Evolutionary conservation across 2,888 invertebrate species (phyloP), one percentile per base, ranked within the genome.

Genomic region (Ferrisia virgata): DNA sequence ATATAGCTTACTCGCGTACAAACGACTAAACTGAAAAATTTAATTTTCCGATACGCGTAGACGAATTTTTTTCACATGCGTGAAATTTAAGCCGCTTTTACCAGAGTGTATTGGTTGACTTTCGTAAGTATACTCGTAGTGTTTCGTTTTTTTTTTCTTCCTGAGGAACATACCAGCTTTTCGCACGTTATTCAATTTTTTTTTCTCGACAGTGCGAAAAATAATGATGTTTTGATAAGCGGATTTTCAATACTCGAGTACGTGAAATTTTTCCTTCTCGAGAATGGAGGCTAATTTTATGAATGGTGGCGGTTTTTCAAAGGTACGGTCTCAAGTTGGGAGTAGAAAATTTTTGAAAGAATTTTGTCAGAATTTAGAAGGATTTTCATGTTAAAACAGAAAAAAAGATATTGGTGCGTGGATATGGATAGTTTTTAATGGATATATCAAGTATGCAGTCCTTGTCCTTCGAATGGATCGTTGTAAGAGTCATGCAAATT

Each of bases 11-110:
- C n/a, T n/a, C 47, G n/a, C 31, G 39, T 80, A 31, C 80, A 31
- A 31, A 80, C 47, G 47, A 53, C 80, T 28, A 80, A 80, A 80
- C 31, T 33, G 80, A 80, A 80, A 80, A 80, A 31, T 47, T 76
- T 76, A 76, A 76, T 76, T 76, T 76, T 76, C 72, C 33, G 72
- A 33, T 76, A 36, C n/a, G 22, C 36, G 72, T 76, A 36, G 33
- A 33, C n/a, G 31, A 36, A 18, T 76, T 76, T 76, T 76, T 76
- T 64, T 25, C 69, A 8, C 15, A 76, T 36, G 31, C 72, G 72
- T 76, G 72, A 76, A 64, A 64, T 64, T 64, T 64, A 64, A 64
- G 64, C 28, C 28, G 64, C 64, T 64, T 64, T 64, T 64, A 64
- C 64, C 64, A 64, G 64, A 28, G 64, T 64, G 64, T 64, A 64